Conservation (phyloP, 1,140 invertebrate genomes). For the Drosophila pseudoananassae region DNA sequence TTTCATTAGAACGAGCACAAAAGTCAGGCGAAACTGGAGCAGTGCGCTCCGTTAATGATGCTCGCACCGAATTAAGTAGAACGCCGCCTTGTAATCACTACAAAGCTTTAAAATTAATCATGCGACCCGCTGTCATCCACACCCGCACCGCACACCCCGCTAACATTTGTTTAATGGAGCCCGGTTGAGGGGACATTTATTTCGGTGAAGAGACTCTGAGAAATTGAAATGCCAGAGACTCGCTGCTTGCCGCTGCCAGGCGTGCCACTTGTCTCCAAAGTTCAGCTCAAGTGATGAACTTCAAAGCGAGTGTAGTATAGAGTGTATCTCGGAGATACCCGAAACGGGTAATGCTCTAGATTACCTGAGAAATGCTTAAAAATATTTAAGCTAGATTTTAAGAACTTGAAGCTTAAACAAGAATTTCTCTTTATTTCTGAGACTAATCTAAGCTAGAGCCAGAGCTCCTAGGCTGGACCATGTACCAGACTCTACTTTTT, state of each 20-base stretch:
- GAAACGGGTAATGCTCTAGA: constrained; percentile 25
- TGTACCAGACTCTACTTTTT: no score
- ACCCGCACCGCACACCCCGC: not conserved
- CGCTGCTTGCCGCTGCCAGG: constrained; percentile 30
- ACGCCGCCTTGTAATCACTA: constrained; percentile 52
- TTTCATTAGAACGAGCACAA: constrained; percentile 61
- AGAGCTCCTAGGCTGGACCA: no score
- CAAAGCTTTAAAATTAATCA: constrained; percentile 74
- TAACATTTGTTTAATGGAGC: constrained; percentile 65
- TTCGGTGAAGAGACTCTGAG: constrained; percentile 6
- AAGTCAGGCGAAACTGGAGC: constrained; percentile 55
- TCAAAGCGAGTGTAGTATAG: constrained; percentile 18
- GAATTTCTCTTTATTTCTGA: no score
- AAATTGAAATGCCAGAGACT: constrained; percentile 41
- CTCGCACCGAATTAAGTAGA: constrained; percentile 43
- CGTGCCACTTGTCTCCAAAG: constrained; percentile 75
- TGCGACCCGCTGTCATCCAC: constrained; percentile 51
- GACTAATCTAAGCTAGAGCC: no score
- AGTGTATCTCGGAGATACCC: constrained; percentile 3
- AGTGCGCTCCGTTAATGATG: constrained; percentile 50
- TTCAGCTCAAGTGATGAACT: constrained; percentile 72
- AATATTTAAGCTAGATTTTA: not conserved
- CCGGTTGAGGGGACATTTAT: constrained; percentile 39
- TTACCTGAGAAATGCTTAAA: constrained; percentile 1
- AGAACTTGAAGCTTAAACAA: no score